Percentiles rank a stretch among this genome's conserved stretches.
phyloP scores from a whole-genome alignment of 2,888 invertebrate species.

The Stenodera caucasica region DNA sequence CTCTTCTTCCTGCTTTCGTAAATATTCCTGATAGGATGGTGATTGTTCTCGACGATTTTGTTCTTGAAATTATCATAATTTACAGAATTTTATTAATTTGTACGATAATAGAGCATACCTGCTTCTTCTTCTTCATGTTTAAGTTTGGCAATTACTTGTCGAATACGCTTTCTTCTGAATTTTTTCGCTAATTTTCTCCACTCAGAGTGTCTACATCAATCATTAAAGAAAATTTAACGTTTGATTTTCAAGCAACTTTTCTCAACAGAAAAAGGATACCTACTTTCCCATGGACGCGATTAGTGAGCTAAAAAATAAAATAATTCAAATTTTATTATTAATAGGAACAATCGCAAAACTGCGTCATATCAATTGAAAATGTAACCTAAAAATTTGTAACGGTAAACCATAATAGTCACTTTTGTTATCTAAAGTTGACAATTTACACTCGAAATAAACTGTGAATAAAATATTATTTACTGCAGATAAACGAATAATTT shows the following conservation, averaged over 20 bases:
- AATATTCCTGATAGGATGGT: slow-evolving; percentile 59
- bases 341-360: not conserved
- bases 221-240: slow-evolving; percentile 52
- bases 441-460: not conserved
- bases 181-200: slow-evolving; percentile 77
- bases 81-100: not conserved
- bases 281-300: slow-evolving; percentile 50
- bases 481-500: no score
- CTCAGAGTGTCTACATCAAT: slow-evolving; percentile 61
- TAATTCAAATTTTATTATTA: not conserved
- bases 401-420: not conserved
- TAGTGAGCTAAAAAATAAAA: not conserved
- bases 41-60: slow-evolving; percentile 51
- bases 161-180: slow-evolving; percentile 67
- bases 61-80: slow-evolving; percentile 46
- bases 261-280: slow-evolving; percentile 52
- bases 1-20: slow-evolving; percentile 59
- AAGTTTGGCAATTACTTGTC: slow-evolving; percentile 63
- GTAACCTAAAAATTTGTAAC: not conserved
- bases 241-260: slow-evolving; percentile 14
- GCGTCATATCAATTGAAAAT: not conserved
- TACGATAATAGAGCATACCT: no score
- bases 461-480: no score
- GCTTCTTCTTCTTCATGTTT: slow-evolving; percentile 57
- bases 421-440: not conserved